Evolutionary conservation across 2,888 invertebrate genomes (phyloP).

Genomic region (Pediacus dermestoides): DNA sequence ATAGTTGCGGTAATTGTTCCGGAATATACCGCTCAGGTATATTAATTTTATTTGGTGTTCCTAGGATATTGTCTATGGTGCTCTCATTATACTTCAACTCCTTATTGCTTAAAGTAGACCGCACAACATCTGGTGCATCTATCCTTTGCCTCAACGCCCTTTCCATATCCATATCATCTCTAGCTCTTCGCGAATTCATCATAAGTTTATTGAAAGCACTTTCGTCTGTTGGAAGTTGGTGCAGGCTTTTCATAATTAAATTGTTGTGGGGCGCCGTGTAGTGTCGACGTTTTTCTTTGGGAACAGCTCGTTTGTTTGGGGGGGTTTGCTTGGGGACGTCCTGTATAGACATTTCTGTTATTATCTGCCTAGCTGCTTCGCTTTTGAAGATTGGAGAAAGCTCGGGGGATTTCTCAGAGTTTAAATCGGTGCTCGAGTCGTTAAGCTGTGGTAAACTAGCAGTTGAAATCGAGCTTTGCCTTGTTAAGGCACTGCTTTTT

Average conservation of each 20-base stretch:
- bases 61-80: conserved; percentile 82
- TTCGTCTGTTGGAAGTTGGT: conserved; percentile 40
- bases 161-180: conserved; percentile 86
- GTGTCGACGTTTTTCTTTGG: conserved; percentile 79
- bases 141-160: conserved; percentile 70
- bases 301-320: conserved; percentile 60
- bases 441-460: conserved; percentile 36
- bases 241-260: conserved; percentile 44
- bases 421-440: conserved; percentile 26
- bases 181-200: conserved; percentile 57
- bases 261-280: conserved; percentile 75
- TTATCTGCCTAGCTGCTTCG: conserved; percentile 81
- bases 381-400: conserved; percentile 81
- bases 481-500: conserved; percentile 29
- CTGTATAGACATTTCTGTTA: conserved; percentile 68
- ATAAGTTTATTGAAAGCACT: conserved; percentile 39
- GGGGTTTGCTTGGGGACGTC: conserved; percentile 39
- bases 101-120: conserved; percentile 69
- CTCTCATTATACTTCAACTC: conserved; percentile 70
- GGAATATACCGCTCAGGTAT: conserved; percentile 92
- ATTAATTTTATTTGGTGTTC: conserved; percentile 84
- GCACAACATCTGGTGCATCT: conserved; percentile 82
- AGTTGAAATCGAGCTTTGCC: conserved; percentile 37
- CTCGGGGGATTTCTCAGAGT: conserved; percentile 52
- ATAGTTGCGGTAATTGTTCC: conserved; percentile 81